A percentile compares a stretch with the other conserved stretches of the same genome.
Conservation (phyloP, 2,888 invertebrate species). For the Chydorus sphaericus region DNA sequence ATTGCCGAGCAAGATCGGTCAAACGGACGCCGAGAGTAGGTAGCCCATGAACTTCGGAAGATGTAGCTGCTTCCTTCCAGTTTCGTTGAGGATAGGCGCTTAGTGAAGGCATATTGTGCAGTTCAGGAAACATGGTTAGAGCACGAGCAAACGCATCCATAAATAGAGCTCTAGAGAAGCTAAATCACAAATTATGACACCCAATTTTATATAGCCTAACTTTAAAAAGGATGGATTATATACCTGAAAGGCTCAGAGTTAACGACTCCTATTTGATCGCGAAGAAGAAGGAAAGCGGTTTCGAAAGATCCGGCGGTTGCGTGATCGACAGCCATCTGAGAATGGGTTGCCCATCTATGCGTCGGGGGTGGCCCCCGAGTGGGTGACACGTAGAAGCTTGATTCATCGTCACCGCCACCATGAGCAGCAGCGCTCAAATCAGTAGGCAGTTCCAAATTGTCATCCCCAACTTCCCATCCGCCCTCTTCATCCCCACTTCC, state of each 20-base stretch:
- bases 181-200: no score
- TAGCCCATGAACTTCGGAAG: slow-evolving; percentile 32
- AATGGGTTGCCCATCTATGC: slow-evolving; percentile 66
- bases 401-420: slow-evolving; percentile 37
- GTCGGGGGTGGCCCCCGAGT: slow-evolving; percentile 55
- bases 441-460: slow-evolving; percentile 80
- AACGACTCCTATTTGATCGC: slow-evolving; percentile 66
- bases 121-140: slow-evolving; percentile 58
- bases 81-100: slow-evolving; percentile 70
- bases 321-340: slow-evolving; percentile 78
- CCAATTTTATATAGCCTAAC: no score
- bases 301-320: slow-evolving; percentile 87
- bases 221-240: no score
- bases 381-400: slow-evolving; percentile 73
- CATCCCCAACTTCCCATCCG: slow-evolving; percentile 98
- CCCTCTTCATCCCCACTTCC: slow-evolving; percentile 33
- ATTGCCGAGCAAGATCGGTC: slow-evolving; percentile 64
- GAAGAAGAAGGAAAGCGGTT: slow-evolving; percentile 60
- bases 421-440: slow-evolving; percentile 49
- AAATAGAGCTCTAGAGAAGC: slow-evolving; percentile 48
- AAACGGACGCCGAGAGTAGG: slow-evolving; percentile 71
- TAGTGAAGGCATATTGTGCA: slow-evolving; percentile 63
- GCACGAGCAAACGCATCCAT: slow-evolving; percentile 56
- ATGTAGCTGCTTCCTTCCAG: slow-evolving; percentile 60
- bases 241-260: slow-evolving; percentile 65